These are phyloP conservation scores for Xiphorhynchus erythropygius DNA, from an alignment of 2,797 vertebrate species.

Conservation along the genomic window DNA sequence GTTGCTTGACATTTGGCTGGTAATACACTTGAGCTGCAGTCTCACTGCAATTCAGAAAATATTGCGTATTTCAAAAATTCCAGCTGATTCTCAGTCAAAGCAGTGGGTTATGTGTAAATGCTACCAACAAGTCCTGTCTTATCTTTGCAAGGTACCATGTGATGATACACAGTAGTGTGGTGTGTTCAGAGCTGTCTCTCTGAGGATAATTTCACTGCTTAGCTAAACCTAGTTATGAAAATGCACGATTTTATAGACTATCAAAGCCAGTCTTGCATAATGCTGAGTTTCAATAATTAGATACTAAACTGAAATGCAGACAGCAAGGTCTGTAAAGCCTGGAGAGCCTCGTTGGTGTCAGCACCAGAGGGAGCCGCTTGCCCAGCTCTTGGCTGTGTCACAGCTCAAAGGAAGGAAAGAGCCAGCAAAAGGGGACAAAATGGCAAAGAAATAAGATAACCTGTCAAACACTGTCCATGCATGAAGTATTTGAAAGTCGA, in stretches of 20 bases:
- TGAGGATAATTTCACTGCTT: neutral
- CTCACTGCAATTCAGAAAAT: neutral
- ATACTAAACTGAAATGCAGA: neutral
- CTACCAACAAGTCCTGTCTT: neutral
- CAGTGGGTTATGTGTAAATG: neutral
- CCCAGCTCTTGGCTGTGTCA: constrained; percentile 49
- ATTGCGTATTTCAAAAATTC: neutral
- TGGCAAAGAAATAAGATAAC: neutral
- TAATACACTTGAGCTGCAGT: neutral
- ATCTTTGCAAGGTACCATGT: neutral
- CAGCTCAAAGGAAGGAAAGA: neutral
- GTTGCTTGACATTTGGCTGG: neutral
- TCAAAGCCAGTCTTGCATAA: neutral
- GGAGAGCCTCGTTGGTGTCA: neutral
- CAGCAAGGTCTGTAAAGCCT: neutral
- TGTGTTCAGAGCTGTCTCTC: neutral
- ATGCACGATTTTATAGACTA: neutral
- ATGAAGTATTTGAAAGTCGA: neutral
- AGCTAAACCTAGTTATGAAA: neutral
- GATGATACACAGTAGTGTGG: neutral
- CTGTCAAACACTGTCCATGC: neutral
- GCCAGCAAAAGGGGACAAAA: neutral
- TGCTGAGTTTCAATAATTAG: neutral
- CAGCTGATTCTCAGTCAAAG: neutral
- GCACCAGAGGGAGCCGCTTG: constrained; percentile 80